phyloP scores from a whole-genome alignment of 2,113 vertebrate species.

The Columba janthina region DNA sequence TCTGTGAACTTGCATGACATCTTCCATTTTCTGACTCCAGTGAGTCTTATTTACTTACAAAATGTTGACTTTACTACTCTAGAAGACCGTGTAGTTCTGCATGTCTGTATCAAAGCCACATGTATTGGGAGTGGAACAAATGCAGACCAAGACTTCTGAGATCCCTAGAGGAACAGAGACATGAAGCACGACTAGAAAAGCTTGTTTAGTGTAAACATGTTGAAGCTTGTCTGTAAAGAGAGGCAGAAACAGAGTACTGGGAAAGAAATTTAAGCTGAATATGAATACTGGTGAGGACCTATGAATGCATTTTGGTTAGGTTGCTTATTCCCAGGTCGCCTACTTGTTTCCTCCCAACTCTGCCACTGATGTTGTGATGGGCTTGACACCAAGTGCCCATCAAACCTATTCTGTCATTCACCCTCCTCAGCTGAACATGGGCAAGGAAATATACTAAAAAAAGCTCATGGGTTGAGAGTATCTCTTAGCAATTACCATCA shows the following conservation, averaged over 20 bases:
- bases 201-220: neutral
- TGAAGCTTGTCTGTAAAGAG: neutral
- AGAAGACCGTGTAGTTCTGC: neutral
- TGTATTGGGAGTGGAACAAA: neutral
- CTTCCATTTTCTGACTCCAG: neutral
- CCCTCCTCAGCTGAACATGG: too few relatives aligned
- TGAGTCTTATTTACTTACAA: neutral
- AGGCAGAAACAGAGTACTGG: neutral
- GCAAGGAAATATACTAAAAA: too few relatives aligned
- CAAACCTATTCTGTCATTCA: too few relatives aligned
- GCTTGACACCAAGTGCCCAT: too few relatives aligned
- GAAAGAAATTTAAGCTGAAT: neutral
- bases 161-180: neutral
- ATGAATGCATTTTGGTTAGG: neutral
- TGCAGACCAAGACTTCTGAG: neutral
- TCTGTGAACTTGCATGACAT: neutral
- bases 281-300: neutral
- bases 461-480: too few relatives aligned
- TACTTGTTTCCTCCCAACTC: neutral
- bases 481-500: too few relatives aligned
- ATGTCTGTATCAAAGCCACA: fast-evolving
- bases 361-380: neutral
- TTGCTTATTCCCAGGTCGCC: neutral
- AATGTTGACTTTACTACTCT: neutral
- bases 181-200: neutral